Base-by-base conservation (phyloP, 53 echinoderm and acorn worm species). In the Mesocentrotus franciscanus region DNA sequence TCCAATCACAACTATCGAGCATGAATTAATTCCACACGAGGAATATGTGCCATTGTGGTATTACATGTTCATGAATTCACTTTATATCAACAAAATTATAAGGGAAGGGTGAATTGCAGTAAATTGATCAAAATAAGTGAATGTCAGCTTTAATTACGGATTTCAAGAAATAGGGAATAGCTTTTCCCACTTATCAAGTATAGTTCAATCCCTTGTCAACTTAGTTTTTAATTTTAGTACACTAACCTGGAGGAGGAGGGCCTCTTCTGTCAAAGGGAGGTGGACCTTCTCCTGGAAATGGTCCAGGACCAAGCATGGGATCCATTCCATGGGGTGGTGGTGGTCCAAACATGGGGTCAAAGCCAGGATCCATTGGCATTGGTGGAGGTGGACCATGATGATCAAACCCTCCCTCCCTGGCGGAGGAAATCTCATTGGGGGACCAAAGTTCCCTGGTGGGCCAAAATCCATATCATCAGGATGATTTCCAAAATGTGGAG, bases 241-340 rank as follows among this genome's bases (percentile, higher is more conserved):
- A 60, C 24, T 94, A 8, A 94, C 95, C 95, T 85, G 95, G 91
- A 76, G 95, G 92, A 39, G 92, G 95, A 20, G 95, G 95, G 11
- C 95, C 95, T 93, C 95, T 95, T 49, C 84, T 92, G 29, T 92
- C 95, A 92, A 95, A 92, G 22, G 95, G 95, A n/a, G 95, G 95
- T 92, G 95, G 95, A 14, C 36, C 70, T n/a, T 94, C 85, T 60
- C 95, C 56, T 24, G 95, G 85, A 29, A 85, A 85, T 70, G 95
- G 95, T 49, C 92, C 92, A 87, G 93, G 76, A 10, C 94, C 83
- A 83, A 57, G 84, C 94, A 94, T 94, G 29, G 94, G 94, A 60
- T 92, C 94, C 94, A 83, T 94, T 34, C 61, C 81, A 70, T 83
- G 93, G 42, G 87, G 62, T n/a, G 95, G 95, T 26, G 95, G 95